These are phyloP conservation scores for Agapornis canus DNA, from an alignment of 2,797 vertebrate genomes.

Conservation along the genomic window DNA sequence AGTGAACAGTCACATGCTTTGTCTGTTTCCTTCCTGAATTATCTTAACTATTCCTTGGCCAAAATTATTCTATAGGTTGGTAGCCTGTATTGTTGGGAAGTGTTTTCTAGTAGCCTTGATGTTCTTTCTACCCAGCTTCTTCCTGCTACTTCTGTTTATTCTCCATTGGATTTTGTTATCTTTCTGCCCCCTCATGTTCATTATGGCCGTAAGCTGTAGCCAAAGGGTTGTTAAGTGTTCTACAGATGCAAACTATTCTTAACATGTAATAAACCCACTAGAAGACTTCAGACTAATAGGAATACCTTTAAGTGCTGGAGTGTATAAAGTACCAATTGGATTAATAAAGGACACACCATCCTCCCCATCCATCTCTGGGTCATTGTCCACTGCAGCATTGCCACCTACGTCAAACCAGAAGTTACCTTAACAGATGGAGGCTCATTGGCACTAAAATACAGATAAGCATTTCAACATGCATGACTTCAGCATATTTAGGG, in stretches of 20 bases:
- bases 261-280: neutral
- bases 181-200: neutral
- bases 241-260: neutral
- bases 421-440: slow-evolving; percentile 60
- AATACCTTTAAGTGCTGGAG: slow-evolving; percentile 93
- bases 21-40: neutral
- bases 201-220: neutral
- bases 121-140: neutral
- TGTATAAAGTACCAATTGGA: slow-evolving; percentile 86
- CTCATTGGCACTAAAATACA: neutral
- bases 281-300: neutral
- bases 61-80: neutral
- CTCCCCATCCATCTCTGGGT: slow-evolving; percentile 89
- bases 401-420: slow-evolving; percentile 85
- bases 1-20: neutral
- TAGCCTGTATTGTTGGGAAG: neutral
- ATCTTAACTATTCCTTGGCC: neutral
- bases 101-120: neutral
- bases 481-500: slow-evolving; percentile 18
- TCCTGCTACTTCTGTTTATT: neutral
- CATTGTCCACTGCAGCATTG: slow-evolving; percentile 86
- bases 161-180: neutral
- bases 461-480: slow-evolving; percentile 42
- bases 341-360: slow-evolving; percentile 95
- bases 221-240: neutral